Conservation (phyloP, 2,113 vertebrate species). For the Rhabdornis inornatus region DNA sequence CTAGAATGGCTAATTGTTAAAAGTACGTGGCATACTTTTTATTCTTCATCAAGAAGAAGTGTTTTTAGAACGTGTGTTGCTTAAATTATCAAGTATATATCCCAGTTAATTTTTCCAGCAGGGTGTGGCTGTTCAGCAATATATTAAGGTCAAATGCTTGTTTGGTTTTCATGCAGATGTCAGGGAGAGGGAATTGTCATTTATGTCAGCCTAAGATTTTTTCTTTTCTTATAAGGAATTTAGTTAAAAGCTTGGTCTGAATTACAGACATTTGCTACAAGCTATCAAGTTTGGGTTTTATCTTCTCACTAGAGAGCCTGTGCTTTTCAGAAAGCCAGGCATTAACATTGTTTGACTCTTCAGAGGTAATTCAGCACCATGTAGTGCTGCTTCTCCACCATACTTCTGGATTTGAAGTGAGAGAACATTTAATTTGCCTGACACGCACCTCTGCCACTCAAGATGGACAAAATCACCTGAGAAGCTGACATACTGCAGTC, state of each 20-base stretch:
- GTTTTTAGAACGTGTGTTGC: neutral
- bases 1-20: neutral
- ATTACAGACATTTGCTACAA: neutral
- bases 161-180: neutral
- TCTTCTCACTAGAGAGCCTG: neutral
- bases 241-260: neutral
- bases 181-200: neutral
- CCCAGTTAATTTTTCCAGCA: neutral
- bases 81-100: neutral
- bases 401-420: neutral
- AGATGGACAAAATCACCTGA: neutral
- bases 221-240: neutral
- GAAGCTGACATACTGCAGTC: neutral
- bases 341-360: neutral
- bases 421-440: neutral
- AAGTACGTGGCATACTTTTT: neutral
- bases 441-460: neutral
- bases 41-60: neutral
- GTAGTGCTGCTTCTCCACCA: neutral
- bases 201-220: neutral
- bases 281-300: neutral
- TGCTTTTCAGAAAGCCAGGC: neutral
- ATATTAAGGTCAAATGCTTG: neutral
- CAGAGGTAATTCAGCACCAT: neutral
- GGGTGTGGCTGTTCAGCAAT: neutral